Base-by-base conservation (phyloP, 2,113 vertebrate genomes). In the Phrynosoma platyrhinos region DNA sequence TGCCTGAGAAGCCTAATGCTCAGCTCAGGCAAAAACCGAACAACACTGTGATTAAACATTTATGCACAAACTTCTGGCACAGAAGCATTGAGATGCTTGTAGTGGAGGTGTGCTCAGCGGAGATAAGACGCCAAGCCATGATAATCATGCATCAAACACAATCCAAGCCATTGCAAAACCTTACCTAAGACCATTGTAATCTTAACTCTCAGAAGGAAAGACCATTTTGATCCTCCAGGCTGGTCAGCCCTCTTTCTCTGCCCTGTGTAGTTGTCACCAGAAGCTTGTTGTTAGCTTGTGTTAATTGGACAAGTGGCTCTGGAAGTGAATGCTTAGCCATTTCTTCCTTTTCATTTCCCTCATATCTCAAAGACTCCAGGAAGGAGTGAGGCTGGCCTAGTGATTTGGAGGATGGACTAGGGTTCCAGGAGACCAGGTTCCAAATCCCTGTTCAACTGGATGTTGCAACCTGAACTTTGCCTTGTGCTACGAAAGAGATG, bases 281-380 rank as follows among this genome's bases (percentile, higher is more conserved):
- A 62, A 66, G 75, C 25, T 18, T 14, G 58, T 62, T 58, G 55
- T 66, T 47, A 58, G 36, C 40, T 25, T 40, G 74, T 21, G 9
- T 14, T 47, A 52, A 52, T 30, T 47, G 74, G 58, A 47, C 36
- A 47, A 85, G 25, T 64, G 25, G 9, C 81, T 78, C 74, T 7
- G 77, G 74, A 78, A n/a, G 74, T 66, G 58, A 66, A 27, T 10
- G 4, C 36, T 62, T 75, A 20, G 21, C 55, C 64, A 20, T 10
- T 30, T 77, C 25, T 62, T 77, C 32, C 53, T 40, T 75, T 52
- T 62, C 2, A 32, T 76, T 83, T 76, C 32, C 53, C 13, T 36
- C 58, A 5, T 78, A 85, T 85, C 84, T 85, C 74, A 85, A 85
- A 85, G 84, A 47, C 74, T 21, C 53, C 84, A 85, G 74, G 58